phyloP scores from a whole-genome alignment of 2,888 invertebrate genomes.

The Volucella inflata region DNA sequence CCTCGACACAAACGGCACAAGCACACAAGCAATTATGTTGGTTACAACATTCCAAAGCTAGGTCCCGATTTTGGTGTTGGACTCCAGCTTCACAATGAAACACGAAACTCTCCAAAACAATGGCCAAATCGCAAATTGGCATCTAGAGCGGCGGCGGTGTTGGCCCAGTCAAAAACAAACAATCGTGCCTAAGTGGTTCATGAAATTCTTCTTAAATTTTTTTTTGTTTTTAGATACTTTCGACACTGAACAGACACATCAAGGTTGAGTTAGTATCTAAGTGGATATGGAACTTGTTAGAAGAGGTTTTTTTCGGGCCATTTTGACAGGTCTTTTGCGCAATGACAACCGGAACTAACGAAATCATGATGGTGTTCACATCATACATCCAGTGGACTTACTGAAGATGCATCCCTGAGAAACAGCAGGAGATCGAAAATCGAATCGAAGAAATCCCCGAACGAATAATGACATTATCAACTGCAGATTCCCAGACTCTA shows the following conservation, averaged over 20 bases:
- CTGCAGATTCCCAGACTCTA: slow-evolving; percentile 15
- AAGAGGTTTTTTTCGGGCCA: slow-evolving; percentile 18
- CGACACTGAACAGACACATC: slow-evolving; percentile 36
- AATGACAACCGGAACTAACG: slow-evolving; percentile 52
- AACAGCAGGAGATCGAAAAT: slow-evolving; percentile 60
- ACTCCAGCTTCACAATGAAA: slow-evolving; percentile 19
- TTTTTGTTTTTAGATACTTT: slow-evolving; percentile 16
- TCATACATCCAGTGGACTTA: no score
- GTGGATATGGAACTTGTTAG: slow-evolving; percentile 9
- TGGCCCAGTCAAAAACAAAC: slow-evolving; percentile 39
- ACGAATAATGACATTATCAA: slow-evolving; percentile 65
- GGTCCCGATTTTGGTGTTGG: not conserved
- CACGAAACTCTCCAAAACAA: slow-evolving; percentile 51
- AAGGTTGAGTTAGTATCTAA: slow-evolving; percentile 47
- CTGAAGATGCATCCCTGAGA: slow-evolving; percentile 3
- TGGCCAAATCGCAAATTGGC: slow-evolving; percentile 71
- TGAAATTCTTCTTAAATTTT: slow-evolving; percentile 21
- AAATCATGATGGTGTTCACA: no score
- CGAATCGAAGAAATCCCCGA: not conserved
- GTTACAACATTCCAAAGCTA: slow-evolving; percentile 64
- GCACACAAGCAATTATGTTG: slow-evolving; percentile 60
- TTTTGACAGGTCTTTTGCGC: slow-evolving; percentile 58
- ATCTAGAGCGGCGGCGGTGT: slow-evolving; percentile 45
- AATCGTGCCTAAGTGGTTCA: slow-evolving; percentile 58
- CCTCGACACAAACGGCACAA: slow-evolving; percentile 17